These are phyloP conservation scores for Atherinosoma microstoma DNA, from an alignment of 2,797 vertebrate species.

Conservation along the genomic window DNA sequence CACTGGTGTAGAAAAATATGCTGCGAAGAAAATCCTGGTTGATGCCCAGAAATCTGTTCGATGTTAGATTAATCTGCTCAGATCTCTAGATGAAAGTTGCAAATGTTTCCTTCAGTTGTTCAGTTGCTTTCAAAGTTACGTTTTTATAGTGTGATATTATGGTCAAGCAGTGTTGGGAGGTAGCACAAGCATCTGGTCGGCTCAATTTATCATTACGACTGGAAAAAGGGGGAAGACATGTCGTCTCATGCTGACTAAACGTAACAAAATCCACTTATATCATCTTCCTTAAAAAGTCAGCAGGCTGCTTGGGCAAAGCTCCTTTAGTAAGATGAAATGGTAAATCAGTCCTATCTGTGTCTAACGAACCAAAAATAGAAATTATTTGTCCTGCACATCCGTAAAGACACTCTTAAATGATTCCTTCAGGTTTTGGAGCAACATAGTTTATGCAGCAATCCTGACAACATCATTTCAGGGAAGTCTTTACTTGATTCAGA, in stretches of 20 bases:
- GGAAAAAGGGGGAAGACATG: background rate
- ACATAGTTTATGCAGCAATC: background rate
- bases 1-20: constrained; percentile 57
- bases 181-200: background rate
- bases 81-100: constrained; percentile 15
- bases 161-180: background rate
- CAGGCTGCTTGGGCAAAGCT: background rate
- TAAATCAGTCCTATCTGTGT: background rate
- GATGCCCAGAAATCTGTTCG: constrained; percentile 56
- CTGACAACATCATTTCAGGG: background rate
- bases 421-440: background rate
- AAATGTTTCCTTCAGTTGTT: constrained; percentile 44
- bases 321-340: background rate
- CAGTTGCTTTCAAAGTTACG: background rate
- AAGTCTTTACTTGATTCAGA: background rate
- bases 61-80: constrained; percentile 37
- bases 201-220: background rate
- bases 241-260: background rate
- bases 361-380: background rate
- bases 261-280: background rate
- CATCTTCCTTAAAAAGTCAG: background rate
- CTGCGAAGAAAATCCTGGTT: constrained; percentile 57
- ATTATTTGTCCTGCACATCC: background rate
- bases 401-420: background rate
- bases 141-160: background rate